phyloP scores from a whole-genome alignment of 2,113 vertebrate species.

The Daboia siamensis region DNA sequence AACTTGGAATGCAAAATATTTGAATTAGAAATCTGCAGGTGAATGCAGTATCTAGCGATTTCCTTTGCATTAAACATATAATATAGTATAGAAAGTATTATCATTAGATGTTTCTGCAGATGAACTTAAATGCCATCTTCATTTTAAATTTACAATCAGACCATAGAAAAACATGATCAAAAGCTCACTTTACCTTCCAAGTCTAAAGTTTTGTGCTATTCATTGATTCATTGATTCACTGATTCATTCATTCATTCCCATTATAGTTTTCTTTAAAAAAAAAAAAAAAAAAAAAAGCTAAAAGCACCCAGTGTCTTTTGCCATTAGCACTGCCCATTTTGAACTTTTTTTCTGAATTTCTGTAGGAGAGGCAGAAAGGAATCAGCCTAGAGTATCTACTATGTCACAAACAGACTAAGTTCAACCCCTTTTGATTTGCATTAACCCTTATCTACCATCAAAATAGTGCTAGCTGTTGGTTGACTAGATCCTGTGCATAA shows the following conservation, averaged over 20 bases:
- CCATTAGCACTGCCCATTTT: neutral
- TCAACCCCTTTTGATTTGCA: neutral
- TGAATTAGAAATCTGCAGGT: slow-evolving; percentile 9
- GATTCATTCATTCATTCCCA: neutral
- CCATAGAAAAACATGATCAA: neutral
- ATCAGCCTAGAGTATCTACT: neutral
- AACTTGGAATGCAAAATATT: slow-evolving; percentile 13
- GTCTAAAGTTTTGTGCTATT: neutral
- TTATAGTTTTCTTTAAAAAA: neutral
- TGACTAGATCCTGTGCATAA: too few species aligned
- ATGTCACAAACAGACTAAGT: neutral
- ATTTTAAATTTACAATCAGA: neutral
- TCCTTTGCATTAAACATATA: slow-evolving; percentile 4
- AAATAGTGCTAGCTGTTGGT: neutral
- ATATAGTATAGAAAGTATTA: neutral
- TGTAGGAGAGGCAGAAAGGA: neutral
- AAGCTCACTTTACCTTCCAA: neutral
- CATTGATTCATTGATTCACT: too few species aligned
- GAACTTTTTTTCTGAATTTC: neutral
- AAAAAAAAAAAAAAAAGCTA: neutral
- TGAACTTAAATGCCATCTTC: neutral
- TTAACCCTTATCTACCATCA: neutral
- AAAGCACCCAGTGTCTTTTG: neutral
- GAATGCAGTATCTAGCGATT: slow-evolving; percentile 8
- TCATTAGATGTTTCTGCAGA: neutral